Evolutionary conservation across 2,797 vertebrate species (phyloP).

Genomic region (Gallinago nigripennis): DNA sequence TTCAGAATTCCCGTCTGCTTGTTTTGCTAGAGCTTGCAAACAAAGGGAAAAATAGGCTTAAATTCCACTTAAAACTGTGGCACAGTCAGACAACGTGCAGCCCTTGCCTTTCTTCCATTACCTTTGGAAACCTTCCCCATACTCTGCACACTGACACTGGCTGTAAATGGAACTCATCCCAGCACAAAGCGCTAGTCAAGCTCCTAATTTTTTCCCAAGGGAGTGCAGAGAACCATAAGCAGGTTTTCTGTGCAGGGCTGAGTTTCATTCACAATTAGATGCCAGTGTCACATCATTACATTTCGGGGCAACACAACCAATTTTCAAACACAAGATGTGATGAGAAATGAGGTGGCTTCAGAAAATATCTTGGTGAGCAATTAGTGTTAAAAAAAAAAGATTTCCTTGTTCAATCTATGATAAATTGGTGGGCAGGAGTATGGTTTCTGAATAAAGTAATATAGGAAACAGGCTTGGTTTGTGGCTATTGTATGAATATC

Average conservation of each 20-base stretch:
- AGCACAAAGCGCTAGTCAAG: neutral
- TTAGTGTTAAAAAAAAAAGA: neutral
- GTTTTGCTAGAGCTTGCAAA: neutral
- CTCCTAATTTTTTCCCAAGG: constrained; percentile 30
- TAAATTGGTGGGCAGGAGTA: neutral
- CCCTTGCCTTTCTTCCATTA: neutral
- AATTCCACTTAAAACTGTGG: neutral
- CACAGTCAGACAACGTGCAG: neutral
- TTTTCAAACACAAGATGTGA: neutral
- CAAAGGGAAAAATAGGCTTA: neutral
- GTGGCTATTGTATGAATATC: neutral
- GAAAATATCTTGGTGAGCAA: neutral
- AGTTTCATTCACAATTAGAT: neutral
- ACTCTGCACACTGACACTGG: neutral
- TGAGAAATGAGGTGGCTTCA: neutral
- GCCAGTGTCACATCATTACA: neutral
- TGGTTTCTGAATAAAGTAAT: neutral
- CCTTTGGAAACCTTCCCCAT: neutral
- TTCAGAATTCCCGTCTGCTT: neutral
- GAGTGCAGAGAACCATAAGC: neutral
- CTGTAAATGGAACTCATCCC: neutral
- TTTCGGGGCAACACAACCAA: neutral
- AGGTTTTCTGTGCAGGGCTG: neutral
- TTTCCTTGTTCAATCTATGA: neutral
- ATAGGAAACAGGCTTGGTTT: neutral